Conservation (phyloP, 2,888 invertebrate species). For the Congeria kusceri region DNA sequence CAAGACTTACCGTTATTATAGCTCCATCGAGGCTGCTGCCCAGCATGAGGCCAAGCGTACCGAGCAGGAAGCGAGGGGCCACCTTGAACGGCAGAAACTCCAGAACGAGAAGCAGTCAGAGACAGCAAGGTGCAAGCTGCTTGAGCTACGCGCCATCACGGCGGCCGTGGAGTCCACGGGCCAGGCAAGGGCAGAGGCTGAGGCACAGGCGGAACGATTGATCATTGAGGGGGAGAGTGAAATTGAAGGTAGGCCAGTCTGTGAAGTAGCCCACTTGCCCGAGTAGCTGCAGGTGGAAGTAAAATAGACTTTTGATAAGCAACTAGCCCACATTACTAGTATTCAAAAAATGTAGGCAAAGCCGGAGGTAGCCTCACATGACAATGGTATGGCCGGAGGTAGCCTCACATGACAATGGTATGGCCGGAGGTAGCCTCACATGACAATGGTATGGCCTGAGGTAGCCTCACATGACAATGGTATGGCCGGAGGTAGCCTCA, state of each 20-base stretch:
- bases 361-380: too few species aligned
- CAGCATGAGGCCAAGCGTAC: slow-evolving; percentile 79
- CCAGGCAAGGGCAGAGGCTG: slow-evolving; percentile 82
- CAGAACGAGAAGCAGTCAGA: slow-evolving; percentile 80
- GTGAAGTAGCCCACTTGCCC: not conserved
- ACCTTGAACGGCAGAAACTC: slow-evolving; percentile 81
- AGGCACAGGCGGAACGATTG: slow-evolving; percentile 79
- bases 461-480: too few species aligned
- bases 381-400: too few species aligned
- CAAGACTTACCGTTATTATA: slow-evolving; percentile 45
- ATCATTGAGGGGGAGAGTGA: slow-evolving; percentile 81
- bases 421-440: too few species aligned
- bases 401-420: too few species aligned
- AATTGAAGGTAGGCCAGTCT: slow-evolving; percentile 78
- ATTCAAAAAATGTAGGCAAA: too few species aligned
- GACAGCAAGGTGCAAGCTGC: slow-evolving; percentile 75
- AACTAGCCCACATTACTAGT: too few species aligned
- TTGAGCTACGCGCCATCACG: slow-evolving; percentile 76
- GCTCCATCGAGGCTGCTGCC: slow-evolving; percentile 81
- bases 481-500: too few species aligned
- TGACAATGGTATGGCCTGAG: too few species aligned
- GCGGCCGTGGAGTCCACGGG: slow-evolving; percentile 82
- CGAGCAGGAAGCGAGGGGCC: slow-evolving; percentile 80
- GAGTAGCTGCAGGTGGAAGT: too few species aligned
- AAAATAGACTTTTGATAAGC: too few species aligned